Evolutionary conservation across 2,888 invertebrate species (phyloP), one percentile per base, ranked within the genome.

Genomic region (Rhyacophila evoluta): DNA sequence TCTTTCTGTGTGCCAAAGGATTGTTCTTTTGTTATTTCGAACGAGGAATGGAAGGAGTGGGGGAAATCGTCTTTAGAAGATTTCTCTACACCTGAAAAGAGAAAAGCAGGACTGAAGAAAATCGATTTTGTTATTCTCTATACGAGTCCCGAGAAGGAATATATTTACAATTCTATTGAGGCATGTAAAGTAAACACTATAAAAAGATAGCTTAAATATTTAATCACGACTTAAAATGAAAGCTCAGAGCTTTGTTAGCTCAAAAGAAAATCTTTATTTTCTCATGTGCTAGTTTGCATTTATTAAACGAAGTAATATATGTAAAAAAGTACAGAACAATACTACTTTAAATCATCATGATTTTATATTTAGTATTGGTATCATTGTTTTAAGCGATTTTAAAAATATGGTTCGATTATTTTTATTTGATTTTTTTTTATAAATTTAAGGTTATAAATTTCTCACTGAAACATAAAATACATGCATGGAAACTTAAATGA

Each of bases 81-180:
- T 55, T 10, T 19, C 25, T 19, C 25, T 55, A 55, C 55, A 55
- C 55, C 55, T 55, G 55, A 55, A 55, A 55, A 55, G 55, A 55
- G 55, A 55, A 55, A 6, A 19, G 55, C 25, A 55, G 55, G 55
- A 55, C 55, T 55, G 19, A 55, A 55, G 55, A 55, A 55, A 55
- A 55, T 55, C 55, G 55, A 55, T 55, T 55, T 25, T 25, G 55
- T 55, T 55, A 55, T 55, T 55, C 12, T 55, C 19, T 55, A 55
- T 55, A 19, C 25, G 19, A 55, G 29, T 33, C 29, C 6, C 6
- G 2, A 33, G 55, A 19, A 19, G 55, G 55, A 25, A 55, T 55
- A 55, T 55, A 55, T 55, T 55, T 55, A 55, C 55, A 55, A 55
- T 55, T 55, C 55, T 25, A 55, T 55, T 55, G 55, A 55, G 19